Conservation (phyloP, 1,140 invertebrate genomes). For the Agraylea sexmaculata region DNA sequence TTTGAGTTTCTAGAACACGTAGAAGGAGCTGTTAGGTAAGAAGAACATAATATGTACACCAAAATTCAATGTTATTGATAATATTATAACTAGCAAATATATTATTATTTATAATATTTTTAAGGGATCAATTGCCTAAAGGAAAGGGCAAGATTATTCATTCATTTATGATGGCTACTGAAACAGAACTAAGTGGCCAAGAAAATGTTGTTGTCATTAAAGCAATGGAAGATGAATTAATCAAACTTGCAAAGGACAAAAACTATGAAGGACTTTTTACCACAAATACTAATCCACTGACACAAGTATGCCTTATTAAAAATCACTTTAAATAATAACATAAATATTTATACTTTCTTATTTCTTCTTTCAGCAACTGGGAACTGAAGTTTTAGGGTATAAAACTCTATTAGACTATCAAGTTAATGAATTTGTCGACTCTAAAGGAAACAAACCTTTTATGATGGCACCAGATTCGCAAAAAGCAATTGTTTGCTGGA, state of each 20-base stretch:
- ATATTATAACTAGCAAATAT: constrained; percentile 2
- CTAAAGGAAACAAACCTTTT: constrained; percentile 61
- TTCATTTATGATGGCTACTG: constrained; percentile 78
- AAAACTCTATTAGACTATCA: constrained; percentile 64
- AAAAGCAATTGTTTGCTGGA: constrained; percentile 63
- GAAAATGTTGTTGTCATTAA: constrained; percentile 69
- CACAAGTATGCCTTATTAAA: constrained; percentile 47
- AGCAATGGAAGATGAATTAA: constrained; percentile 62
- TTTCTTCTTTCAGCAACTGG: constrained; percentile 56
- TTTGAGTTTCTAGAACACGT: constrained; percentile 69
- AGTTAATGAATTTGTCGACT: constrained; percentile 62
- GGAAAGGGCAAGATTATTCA: constrained; percentile 62
- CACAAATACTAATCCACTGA: constrained; percentile 74
- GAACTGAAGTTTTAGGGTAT: constrained; percentile 66
- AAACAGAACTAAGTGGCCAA: constrained; percentile 44
- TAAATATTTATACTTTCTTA: constrained; percentile 8
- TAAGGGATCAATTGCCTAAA: constrained; percentile 47
- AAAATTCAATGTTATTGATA: not conserved
- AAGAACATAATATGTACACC: too few relatives aligned
- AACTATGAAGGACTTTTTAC: constrained; percentile 67
- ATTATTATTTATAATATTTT: constrained; percentile 11
- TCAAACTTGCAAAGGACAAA: constrained; percentile 49
- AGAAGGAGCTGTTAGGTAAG: constrained; percentile 57
- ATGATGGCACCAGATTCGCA: constrained; percentile 59
- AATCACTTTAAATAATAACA: constrained; percentile 7